Evolutionary conservation across 2,888 invertebrate species (phyloP), one percentile per base, ranked within the genome.

Genomic region (Mactromeris polynyma): DNA sequence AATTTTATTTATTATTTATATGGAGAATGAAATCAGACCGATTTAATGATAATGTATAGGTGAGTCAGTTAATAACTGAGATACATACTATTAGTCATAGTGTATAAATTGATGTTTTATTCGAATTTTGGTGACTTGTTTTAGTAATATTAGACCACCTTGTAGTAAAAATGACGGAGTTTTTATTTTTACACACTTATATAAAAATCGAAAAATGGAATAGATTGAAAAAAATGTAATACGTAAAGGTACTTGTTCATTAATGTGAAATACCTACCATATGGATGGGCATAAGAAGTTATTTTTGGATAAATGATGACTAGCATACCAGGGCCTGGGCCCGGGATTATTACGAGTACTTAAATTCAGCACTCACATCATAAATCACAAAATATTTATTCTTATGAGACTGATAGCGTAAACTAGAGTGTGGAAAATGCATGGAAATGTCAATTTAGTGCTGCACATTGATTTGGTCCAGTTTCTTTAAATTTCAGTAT

Each of bases 41-140:
- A 73, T 73, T 73, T 73, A 73, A 73, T 73, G 73, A 73, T 73
- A 33, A 73, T 73, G 36, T 19, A 73, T 73, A 19, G 73, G 33
- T 33, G 73, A 73, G 36, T 33, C 36, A 33, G 73, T 73, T 33
- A 33, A 73, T 73, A 73, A 17, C 73, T 33, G 14, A 36, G 2
- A 58, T 58, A 26, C 7, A 17, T 33, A 26, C n/a, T 73, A 73
- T 73, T 73, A 73, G 73, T 73, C 73, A 73, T 33, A 36, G 36
- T 31, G 31, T 31, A 73, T 73, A 19, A 73, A 73, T 73, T 73
- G 73, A 73, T 33, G 19, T 73, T 69, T 73, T 73, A 73, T 73
- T 26, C 19, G 33, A 73, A 17, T 36, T 73, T 33, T 73, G 73
- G 73, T 36, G 73, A 73, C 73, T 73, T 33, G 36, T 73, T 33